These are phyloP conservation scores for Heteronetta atricapilla DNA, from an alignment of 2,113 vertebrate genomes.

Conservation along the genomic window DNA sequence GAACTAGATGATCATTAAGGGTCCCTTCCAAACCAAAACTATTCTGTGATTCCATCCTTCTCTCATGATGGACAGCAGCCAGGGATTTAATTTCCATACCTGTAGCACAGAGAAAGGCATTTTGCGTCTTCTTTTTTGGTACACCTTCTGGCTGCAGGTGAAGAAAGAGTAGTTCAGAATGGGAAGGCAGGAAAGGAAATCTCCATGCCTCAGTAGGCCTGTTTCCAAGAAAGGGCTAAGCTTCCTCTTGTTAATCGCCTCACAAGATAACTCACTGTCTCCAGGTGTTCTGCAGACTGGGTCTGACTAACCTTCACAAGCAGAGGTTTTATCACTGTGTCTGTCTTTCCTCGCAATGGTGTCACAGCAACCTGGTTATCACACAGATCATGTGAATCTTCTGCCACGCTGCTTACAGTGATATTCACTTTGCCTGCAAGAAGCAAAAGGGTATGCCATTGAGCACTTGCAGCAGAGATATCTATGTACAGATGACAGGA, in stretches of 20 bases:
- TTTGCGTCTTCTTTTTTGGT: slow-evolving; percentile 67
- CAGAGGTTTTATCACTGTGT: slow-evolving; percentile 66
- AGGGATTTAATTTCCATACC: slow-evolving; percentile 42
- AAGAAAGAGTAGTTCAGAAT: background rate
- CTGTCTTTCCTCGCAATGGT: slow-evolving; percentile 42
- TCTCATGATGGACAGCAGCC: background rate
- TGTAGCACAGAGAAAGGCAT: slow-evolving; percentile 65
- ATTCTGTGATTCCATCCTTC: background rate
- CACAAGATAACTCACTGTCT: background rate
- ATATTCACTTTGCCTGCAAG: slow-evolving; percentile 55
- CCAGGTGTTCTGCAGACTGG: background rate
- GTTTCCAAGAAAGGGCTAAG: background rate
- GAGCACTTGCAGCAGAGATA: background rate
- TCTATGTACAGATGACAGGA: fast-evolving
- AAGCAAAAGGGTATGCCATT: background rate
- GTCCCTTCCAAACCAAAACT: too few species aligned
- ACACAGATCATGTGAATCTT: slow-evolving; percentile 43
- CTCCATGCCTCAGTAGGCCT: background rate
- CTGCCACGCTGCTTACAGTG: slow-evolving; percentile 31
- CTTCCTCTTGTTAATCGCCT: background rate
- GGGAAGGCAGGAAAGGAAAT: background rate
- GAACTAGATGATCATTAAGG: too few species aligned
- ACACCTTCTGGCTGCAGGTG: slow-evolving; percentile 64
- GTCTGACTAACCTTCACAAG: slow-evolving; percentile 73
- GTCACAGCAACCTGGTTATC: slow-evolving; percentile 23